Evolutionary conservation across 2,113 vertebrate species (phyloP).

Genomic region (Pardalotus punctatus): DNA sequence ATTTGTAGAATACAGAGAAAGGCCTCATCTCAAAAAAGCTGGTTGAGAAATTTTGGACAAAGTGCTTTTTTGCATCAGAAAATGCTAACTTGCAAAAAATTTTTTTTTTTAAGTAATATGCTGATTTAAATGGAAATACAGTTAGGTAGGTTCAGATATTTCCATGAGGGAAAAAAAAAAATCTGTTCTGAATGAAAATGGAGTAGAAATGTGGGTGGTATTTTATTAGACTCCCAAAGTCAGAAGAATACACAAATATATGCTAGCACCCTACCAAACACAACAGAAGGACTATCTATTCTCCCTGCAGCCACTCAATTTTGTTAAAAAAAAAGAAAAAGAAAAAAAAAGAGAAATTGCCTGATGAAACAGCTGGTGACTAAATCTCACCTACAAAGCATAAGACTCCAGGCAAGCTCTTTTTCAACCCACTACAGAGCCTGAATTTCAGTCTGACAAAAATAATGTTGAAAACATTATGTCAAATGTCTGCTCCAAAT

Average conservation of each 20-base stretch:
- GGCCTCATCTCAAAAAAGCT: background rate
- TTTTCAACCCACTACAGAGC: slow-evolving; percentile 12
- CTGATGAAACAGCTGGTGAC: background rate
- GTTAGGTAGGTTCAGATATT: background rate
- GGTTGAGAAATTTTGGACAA: background rate
- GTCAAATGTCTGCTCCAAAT: slow-evolving; percentile 62
- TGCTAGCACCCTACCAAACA: background rate
- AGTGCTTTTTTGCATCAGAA: background rate
- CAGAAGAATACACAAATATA: background rate
- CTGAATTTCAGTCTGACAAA: slow-evolving; percentile 29
- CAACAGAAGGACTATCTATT: background rate
- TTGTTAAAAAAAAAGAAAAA: background rate
- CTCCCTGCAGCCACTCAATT: background rate
- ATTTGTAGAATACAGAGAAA: background rate
- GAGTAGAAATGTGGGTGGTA: background rate
- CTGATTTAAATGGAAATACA: background rate
- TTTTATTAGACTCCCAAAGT: background rate
- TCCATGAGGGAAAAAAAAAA: background rate
- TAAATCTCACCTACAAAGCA: background rate
- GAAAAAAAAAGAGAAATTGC: background rate
- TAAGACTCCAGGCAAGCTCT: background rate
- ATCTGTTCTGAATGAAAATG: background rate
- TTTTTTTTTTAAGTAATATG: background rate
- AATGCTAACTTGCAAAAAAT: background rate
- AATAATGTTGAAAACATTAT: slow-evolving; percentile 63